Percentiles rank a stretch among this genome's conserved stretches.
Evolutionary conservation across 2,888 invertebrate genomes (phyloP).

Genomic region (Heliconius charithonia): DNA sequence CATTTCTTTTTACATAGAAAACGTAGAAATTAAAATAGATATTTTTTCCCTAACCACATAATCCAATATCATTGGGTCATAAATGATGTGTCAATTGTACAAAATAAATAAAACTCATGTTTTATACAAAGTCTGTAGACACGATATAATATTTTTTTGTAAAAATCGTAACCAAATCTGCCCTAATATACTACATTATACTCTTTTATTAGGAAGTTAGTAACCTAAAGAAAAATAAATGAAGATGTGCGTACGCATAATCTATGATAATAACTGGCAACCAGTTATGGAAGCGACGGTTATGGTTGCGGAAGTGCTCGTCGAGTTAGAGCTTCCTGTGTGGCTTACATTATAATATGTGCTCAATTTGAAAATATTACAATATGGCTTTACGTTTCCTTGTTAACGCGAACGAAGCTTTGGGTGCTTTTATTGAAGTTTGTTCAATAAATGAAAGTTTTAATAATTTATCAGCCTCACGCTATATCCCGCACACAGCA

Average conservation of each 20-base stretch:
- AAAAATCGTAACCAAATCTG: too few species aligned
- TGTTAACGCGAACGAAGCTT: slow-evolving; percentile 30
- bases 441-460: background rate
- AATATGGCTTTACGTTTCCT: slow-evolving; percentile 43
- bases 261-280: slow-evolving; percentile 49
- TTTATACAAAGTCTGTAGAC: too few species aligned
- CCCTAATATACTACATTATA: too few species aligned
- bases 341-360: slow-evolving; percentile 66
- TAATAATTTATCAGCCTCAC: background rate
- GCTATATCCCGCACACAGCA: too few species aligned
- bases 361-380: slow-evolving; percentile 49
- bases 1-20: too few species aligned
- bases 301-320: slow-evolving; percentile 67
- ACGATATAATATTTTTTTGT: too few species aligned
- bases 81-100: too few species aligned
- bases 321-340: slow-evolving; percentile 75
- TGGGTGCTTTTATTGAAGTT: background rate
- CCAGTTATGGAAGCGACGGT: slow-evolving; percentile 49
- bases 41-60: too few species aligned
- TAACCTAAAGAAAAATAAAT: background rate
- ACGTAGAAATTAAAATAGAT: too few species aligned
- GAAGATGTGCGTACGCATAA: slow-evolving; percentile 30
- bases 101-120: too few species aligned
- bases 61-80: too few species aligned
- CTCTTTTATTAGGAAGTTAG: too few species aligned